phyloP scores from a whole-genome alignment of 2,888 invertebrate genomes.

The Athalia rosae region DNA sequence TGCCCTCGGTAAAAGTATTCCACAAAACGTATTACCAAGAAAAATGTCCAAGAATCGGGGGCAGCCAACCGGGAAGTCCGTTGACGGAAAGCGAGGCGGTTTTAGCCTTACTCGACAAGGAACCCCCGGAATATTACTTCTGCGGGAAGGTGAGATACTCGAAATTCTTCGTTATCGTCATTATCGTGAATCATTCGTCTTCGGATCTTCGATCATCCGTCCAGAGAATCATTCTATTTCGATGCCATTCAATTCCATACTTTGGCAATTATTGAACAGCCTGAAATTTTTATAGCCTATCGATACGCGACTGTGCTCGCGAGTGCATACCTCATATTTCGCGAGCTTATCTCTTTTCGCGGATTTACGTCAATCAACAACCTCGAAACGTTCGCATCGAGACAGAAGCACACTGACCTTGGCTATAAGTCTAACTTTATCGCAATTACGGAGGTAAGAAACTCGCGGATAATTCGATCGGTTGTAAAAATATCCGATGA shows the following conservation, averaged over 20 bases:
- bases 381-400: too few species aligned
- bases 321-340: too few species aligned
- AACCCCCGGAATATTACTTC: constrained; percentile 68
- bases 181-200: not conserved
- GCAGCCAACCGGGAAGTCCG: constrained; percentile 69
- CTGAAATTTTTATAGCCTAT: too few species aligned
- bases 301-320: too few species aligned
- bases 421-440: not conserved
- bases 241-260: too few species aligned
- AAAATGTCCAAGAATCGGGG: constrained; percentile 66
- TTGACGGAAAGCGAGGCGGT: constrained; percentile 68
- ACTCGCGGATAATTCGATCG: not conserved
- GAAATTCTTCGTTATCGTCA: not conserved
- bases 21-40: constrained; percentile 71
- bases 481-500: not conserved
- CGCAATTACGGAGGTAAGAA: not conserved
- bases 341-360: too few species aligned
- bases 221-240: too few species aligned
- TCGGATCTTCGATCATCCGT: too few species aligned
- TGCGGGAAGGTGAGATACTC: constrained; percentile 65
- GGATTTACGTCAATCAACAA: too few species aligned
- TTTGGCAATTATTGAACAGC: too few species aligned
- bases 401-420: not conserved
- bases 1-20: constrained; percentile 70
- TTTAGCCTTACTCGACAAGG: constrained; percentile 65